Evolutionary conservation across 2,113 vertebrate species (phyloP).

Genomic region (Formicarius rufipectus): DNA sequence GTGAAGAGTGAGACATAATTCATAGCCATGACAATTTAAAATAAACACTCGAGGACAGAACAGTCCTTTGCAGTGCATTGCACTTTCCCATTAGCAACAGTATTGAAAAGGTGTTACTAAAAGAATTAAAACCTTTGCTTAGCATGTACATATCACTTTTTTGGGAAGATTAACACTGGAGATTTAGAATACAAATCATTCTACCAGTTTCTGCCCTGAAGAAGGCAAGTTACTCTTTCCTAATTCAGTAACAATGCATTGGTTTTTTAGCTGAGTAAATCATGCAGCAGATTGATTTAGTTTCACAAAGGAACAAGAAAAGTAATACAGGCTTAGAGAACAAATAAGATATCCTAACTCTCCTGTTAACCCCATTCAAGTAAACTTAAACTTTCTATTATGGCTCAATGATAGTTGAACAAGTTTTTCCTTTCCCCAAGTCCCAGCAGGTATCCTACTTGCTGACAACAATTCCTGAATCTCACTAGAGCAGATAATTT

Average conservation of each 20-base stretch:
- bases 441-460: not conserved
- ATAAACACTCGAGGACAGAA: not conserved
- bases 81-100: not conserved
- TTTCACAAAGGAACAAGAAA: not conserved
- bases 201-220: not conserved
- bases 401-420: not conserved
- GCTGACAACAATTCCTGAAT: not conserved
- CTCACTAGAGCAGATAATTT: not conserved
- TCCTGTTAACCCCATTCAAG: not conserved
- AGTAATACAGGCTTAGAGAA: not conserved
- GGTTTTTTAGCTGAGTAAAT: not conserved
- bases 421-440: not conserved
- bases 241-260: not conserved
- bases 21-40: not conserved
- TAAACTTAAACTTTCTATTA: slow-evolving; percentile 11
- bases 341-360: not conserved
- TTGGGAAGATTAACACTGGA: not conserved
- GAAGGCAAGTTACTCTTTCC: not conserved
- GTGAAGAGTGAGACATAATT: not conserved
- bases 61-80: not conserved
- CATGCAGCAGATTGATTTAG: not conserved
- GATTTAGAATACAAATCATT: not conserved
- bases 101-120: not conserved
- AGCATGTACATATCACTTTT: not conserved
- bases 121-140: not conserved